phyloP scores from a whole-genome alignment of 2,113 vertebrate species.

The Phrynocephalus versicolor region DNA sequence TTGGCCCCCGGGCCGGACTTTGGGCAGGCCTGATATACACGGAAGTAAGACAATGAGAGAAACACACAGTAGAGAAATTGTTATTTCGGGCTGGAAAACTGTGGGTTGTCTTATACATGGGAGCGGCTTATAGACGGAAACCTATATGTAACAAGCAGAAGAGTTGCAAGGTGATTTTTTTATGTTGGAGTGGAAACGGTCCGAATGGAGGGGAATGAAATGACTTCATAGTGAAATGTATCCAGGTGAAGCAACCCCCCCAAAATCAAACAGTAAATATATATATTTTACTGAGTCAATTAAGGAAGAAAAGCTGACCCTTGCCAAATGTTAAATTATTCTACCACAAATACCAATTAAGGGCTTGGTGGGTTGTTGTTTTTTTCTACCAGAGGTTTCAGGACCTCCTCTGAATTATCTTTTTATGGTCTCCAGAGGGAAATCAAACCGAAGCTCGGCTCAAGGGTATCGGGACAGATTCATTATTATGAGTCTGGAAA shows the following conservation, averaged over 20 bases:
- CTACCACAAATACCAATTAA: not conserved
- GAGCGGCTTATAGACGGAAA: too few relatives aligned
- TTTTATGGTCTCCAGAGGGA: not conserved
- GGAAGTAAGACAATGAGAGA: too few relatives aligned
- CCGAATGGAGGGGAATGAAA: not conserved
- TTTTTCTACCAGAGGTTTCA: not conserved
- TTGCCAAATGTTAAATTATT: not conserved
- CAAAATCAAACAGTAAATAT: not conserved
- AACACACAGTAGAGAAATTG: too few relatives aligned
- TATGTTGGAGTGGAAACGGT: not conserved
- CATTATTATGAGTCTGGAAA: not conserved
- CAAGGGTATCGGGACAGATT: not conserved
- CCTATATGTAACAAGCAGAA: not conserved
- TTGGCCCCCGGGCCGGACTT: too few relatives aligned
- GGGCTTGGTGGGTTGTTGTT: not conserved
- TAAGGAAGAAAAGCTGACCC: not conserved
- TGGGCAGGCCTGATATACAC: too few relatives aligned
- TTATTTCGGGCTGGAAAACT: too few relatives aligned
- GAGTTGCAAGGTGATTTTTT: not conserved
- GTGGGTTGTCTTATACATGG: too few relatives aligned
- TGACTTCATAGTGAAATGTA: not conserved
- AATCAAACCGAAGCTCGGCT: not conserved
- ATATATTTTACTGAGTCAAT: not conserved
- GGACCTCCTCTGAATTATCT: not conserved
- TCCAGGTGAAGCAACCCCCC: not conserved